Evolutionary conservation across 1,140 invertebrate species (phyloP).

Genomic region (Bombus ignitus): DNA sequence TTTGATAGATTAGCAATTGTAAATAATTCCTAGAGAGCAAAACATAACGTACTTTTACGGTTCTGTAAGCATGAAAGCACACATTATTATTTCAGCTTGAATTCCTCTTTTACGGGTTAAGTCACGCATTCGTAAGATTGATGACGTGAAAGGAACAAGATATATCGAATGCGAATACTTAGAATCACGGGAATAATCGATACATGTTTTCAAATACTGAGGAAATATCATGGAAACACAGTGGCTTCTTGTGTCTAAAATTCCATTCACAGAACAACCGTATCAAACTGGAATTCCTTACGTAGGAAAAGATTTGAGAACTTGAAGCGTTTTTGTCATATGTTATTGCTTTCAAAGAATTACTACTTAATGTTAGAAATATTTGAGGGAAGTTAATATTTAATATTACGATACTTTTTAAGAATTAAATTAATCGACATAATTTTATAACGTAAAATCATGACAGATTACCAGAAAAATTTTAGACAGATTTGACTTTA

Average conservation of each 20-base stretch:
- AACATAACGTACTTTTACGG: no score
- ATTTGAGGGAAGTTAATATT: neutral
- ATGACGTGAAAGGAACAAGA: neutral
- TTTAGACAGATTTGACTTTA: neutral
- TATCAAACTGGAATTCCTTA: neutral
- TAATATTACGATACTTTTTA: neutral
- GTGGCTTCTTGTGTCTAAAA: neutral
- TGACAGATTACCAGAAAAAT: neutral
- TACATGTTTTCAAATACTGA: constrained; percentile 37
- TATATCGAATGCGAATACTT: constrained; percentile 24
- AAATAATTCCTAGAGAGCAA: neutral
- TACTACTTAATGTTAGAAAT: neutral
- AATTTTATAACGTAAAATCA: neutral
- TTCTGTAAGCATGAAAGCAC: neutral
- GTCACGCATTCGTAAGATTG: neutral
- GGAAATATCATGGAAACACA: constrained; percentile 4
- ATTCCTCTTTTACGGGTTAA: neutral
- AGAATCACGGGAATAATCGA: constrained; percentile 18
- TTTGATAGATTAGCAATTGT: neutral
- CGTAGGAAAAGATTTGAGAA: neutral
- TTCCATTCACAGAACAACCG: neutral
- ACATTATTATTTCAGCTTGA: neutral
- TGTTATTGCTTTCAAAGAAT: neutral
- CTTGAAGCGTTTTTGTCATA: no score
- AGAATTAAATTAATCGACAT: no score